Evolutionary conservation across 1,140 invertebrate genomes (phyloP), one percentile per base, ranked within the genome.

Genomic region (Geopemphigus sp.): DNA sequence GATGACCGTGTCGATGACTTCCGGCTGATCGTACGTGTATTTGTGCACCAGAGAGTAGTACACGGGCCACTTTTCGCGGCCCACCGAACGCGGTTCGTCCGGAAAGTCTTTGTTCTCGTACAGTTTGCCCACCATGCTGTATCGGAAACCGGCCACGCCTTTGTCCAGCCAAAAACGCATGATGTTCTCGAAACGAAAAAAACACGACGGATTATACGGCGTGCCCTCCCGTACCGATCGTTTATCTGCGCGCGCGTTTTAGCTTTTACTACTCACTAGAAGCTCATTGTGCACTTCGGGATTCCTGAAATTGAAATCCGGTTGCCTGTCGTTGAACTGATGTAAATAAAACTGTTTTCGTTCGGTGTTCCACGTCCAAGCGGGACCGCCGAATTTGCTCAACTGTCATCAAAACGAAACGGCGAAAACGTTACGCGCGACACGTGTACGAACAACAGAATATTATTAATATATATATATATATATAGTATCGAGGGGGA

Each of bases 291-390:
- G 47, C 0, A 81, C 73, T 3, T 54, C 63, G 0, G 50, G 5
- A 32, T 45, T 81, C 4, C 81, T 61, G 1, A 70, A 91, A 85
- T 94, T 94, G 0, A 94, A 85, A 83, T 94, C 92, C 0, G 92
- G 92, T 83, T 93, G 32, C 32, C 32, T 88, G 63, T 86, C 86
- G 0, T 88, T 85, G 83, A 92, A 93, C 82, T 92, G 90, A 85
- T 93, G 92, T 1, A 92, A 85, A 83, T 94, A 95, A 83, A 89
- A 94, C 84, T 93, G 89, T 54, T 89, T 85, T 22, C 92, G 87
- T 57, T 86, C 83, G 39, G 89, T 85, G 82, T 90, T 89, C 84
- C 88, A 93, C 81, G 88, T 85, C 93, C 93, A 94, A 15, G 91
- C 91, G 72, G 90, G 88, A 61, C 90, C 90, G 74, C 89, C 88